Evolutionary conservation across 2,113 vertebrate genomes (phyloP).

Genomic region (Periophthalmodon schlosseri): DNA sequence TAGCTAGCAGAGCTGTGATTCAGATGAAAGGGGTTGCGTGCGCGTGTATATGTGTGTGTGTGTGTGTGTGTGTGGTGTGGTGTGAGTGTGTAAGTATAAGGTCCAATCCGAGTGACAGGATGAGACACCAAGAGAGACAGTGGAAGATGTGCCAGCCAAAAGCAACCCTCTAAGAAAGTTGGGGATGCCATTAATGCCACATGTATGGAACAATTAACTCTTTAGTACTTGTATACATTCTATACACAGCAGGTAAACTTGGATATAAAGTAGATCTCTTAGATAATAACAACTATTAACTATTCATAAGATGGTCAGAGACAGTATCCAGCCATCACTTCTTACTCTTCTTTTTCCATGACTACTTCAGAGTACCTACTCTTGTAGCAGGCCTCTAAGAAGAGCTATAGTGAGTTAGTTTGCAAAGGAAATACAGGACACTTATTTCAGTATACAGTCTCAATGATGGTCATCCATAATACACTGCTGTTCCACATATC

Average conservation of each 20-base stretch:
- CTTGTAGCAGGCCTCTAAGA: background rate
- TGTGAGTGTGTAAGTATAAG: slow-evolving; percentile 22
- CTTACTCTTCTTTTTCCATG: background rate
- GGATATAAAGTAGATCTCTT: too few relatives aligned
- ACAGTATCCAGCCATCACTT: too few relatives aligned
- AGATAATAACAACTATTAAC: background rate
- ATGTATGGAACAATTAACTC: background rate
- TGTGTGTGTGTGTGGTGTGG: slow-evolving; percentile 18
- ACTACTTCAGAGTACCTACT: background rate
- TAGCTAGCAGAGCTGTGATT: slow-evolving; percentile 47
- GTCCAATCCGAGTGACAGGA: slow-evolving; percentile 39
- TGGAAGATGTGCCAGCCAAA: background rate
- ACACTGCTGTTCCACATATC: background rate
- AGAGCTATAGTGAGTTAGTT: background rate
- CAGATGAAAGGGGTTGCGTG: slow-evolving; percentile 34
- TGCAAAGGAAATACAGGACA: background rate
- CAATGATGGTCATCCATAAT: background rate
- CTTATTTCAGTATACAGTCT: background rate
- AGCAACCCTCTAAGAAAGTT: slow-evolving; percentile 1
- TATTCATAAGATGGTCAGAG: background rate
- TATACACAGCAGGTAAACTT: background rate
- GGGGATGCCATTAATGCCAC: background rate
- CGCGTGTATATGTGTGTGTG: slow-evolving; percentile 10
- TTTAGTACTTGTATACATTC: background rate
- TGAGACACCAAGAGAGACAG: slow-evolving; percentile 18